Evolutionary conservation across 2,797 vertebrate species (phyloP), one percentile per base, ranked within the genome.

Genomic region (Petrocephalus schoutedeni): DNA sequence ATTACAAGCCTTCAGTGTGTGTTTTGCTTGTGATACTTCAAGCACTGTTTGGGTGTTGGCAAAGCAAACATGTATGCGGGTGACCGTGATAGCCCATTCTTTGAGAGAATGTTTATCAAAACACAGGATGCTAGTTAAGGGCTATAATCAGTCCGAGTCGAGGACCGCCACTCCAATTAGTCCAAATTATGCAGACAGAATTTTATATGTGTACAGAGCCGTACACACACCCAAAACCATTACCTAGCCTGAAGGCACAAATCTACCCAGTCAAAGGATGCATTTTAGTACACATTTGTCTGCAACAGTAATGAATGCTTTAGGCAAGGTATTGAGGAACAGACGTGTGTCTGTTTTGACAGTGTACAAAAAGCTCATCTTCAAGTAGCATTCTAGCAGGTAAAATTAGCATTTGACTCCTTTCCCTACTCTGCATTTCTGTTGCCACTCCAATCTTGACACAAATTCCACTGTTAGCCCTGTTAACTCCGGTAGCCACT

Each of bases 381-480:
- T 54, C 71, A 58, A 86, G 59, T 87, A 32, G 58, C 89, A 56
- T 45, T 54, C 88, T 89, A 88, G 87, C 89, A 89, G 71, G 86
- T 64, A 57, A 86, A 91, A 90, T 93, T 90, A 92, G 74, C 89
- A 54, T 83, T 14, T 57, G 88, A 85, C 87, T 89, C 67, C 67
- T 56, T 88, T 28, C 77, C 89, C 85, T 85, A 49, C 56, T 83
- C 64, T 61, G 64, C 84, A 36, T 8, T 82, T 67, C 67, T 51
- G 61, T 57, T 23, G 84, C 45, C 12, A 49, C 45, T 49, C 21
- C 51, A 16, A 9, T 61, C 51, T 45, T 49, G 51, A 59, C 86
- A 56, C n/a, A 32, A 53, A 85, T 86, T 87, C 51, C 71, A 32
- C 57, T 64, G 10, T 53, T 71, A 87, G 21, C 2, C 5, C 45